Evolutionary conservation across 1,140 invertebrate species (phyloP).

Genomic region (Pygmarrhopalites habei): DNA sequence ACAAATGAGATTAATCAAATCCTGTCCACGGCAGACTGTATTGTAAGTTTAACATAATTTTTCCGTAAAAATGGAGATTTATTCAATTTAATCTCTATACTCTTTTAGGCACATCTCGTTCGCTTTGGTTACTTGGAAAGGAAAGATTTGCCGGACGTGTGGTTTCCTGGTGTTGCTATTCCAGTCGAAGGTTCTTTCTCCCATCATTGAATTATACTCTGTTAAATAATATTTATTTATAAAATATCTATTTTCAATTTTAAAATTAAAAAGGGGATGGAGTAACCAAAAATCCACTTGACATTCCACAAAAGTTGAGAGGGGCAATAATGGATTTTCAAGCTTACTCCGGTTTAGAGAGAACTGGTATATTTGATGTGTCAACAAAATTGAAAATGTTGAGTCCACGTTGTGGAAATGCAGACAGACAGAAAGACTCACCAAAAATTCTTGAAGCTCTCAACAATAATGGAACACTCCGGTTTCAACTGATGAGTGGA

Average conservation of each 20-base stretch:
- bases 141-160: neutral
- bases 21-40: neutral
- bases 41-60: conserved; percentile 1
- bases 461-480: neutral
- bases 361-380: neutral
- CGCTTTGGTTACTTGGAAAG: conserved; percentile 3
- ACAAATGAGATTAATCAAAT: neutral
- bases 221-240: no score
- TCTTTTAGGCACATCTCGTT: neutral
- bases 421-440: neutral
- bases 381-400: neutral
- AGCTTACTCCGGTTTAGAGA: neutral
- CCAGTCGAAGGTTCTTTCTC: neutral
- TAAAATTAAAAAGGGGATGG: no score
- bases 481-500: neutral
- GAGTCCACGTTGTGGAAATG: conserved; percentile 4
- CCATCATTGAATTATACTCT: neutral
- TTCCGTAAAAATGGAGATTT: neutral
- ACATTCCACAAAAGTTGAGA: neutral
- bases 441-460: neutral
- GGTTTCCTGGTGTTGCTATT: neutral
- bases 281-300: no score
- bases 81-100: neutral
- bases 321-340: neutral
- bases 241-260: no score